Percentiles rank a stretch among this genome's conserved stretches.
Conservation (phyloP, 2,797 vertebrate species). For the Sebastes hubbsi region DNA sequence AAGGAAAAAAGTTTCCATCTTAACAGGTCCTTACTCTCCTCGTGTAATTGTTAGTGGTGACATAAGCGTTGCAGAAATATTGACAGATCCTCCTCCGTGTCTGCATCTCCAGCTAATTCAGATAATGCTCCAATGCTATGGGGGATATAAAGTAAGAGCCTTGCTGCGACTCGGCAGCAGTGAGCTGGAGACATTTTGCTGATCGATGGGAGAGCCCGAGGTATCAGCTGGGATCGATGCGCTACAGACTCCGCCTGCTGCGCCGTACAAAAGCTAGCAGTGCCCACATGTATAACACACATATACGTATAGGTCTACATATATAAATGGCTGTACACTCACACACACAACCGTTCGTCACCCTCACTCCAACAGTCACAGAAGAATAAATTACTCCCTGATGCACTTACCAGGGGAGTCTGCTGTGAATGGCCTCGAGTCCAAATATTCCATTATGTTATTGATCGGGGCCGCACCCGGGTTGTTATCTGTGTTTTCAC, state of each 20-base stretch:
- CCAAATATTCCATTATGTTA: constrained; percentile 54
- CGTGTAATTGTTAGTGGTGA: background rate
- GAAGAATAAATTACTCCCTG: constrained; percentile 49
- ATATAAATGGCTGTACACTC: background rate
- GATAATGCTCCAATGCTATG: constrained; percentile 23
- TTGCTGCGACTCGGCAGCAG: constrained; percentile 26
- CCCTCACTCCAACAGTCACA: background rate
- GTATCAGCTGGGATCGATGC: constrained; percentile 62
- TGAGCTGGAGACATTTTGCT: constrained; percentile 33
- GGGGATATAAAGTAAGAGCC: constrained; percentile 28
- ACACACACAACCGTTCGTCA: constrained; percentile 1
- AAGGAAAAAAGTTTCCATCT: background rate
- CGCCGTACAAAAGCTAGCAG: constrained; percentile 5
- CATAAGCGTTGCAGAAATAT: constrained; percentile 16
- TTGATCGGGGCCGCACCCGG: constrained; percentile 32
- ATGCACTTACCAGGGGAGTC: constrained; percentile 34
- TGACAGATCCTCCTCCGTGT: background rate
- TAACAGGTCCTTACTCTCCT: background rate
- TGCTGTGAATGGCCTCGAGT: constrained; percentile 33
- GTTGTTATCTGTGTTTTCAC: constrained; percentile 5
- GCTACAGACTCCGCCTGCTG: constrained; percentile 17
- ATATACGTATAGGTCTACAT: background rate
- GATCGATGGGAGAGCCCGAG: constrained; percentile 56
- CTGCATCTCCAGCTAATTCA: constrained; percentile 29
- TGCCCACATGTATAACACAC: constrained; percentile 3